A percentile compares a stretch with the other conserved stretches of the same genome.
These are phyloP conservation scores for Lathronympha strigana DNA, from an alignment of 2,888 invertebrate genomes.

Conservation along the genomic window DNA sequence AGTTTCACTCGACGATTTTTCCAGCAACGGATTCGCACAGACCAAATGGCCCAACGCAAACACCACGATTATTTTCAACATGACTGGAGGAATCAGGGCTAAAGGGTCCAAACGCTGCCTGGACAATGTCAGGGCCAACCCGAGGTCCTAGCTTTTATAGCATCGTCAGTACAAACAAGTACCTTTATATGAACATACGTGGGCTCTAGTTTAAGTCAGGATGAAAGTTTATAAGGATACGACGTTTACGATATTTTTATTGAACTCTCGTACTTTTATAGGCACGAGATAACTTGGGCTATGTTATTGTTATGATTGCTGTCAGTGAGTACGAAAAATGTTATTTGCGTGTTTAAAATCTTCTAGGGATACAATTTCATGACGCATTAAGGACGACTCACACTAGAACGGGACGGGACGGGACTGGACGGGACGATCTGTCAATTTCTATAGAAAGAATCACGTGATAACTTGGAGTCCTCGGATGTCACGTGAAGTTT, in stretches of 20 bases:
- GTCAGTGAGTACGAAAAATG: background rate
- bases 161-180: slow-evolving; percentile 67
- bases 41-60: slow-evolving; percentile 51
- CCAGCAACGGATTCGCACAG: slow-evolving; percentile 34
- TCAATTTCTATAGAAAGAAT: too few species aligned
- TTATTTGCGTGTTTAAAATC: background rate
- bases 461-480: too few species aligned
- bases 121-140: slow-evolving; percentile 80
- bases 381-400: background rate
- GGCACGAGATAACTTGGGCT: slow-evolving; percentile 7
- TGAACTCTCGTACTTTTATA: slow-evolving; percentile 18
- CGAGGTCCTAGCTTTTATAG: slow-evolving; percentile 78
- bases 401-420: too few species aligned
- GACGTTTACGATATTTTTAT: slow-evolving; percentile 45
- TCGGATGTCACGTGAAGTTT: too few species aligned
- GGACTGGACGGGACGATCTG: too few species aligned
- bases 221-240: slow-evolving; percentile 76
- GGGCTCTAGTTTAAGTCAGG: slow-evolving; percentile 76
- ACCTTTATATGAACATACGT: slow-evolving; percentile 63
- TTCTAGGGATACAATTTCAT: background rate
- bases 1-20: slow-evolving; percentile 13
- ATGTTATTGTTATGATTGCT: slow-evolving; percentile 18
- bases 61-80: slow-evolving; percentile 59
- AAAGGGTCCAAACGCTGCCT: slow-evolving; percentile 49
- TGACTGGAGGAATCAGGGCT: slow-evolving; percentile 49